These are phyloP conservation scores for Hydroisotoma schaefferi DNA, from an alignment of 2,888 invertebrate species.

Conservation along the genomic window DNA sequence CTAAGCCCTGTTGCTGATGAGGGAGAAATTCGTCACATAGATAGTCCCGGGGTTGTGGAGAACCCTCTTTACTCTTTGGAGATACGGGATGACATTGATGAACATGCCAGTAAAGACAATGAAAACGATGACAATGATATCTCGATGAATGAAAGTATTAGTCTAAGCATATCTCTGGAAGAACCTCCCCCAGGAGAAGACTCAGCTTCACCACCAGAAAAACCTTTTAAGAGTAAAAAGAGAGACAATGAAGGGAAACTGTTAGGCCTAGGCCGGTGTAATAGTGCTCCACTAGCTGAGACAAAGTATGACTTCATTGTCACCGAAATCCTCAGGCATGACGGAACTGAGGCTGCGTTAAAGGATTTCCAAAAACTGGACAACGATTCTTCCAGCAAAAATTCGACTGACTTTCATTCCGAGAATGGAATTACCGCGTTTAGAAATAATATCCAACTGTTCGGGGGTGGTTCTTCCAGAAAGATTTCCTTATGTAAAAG, in stretches of 20 bases:
- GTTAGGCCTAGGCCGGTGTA: conserved; percentile 40
- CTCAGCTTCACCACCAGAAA: neutral
- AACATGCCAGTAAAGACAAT: conserved; percentile 16
- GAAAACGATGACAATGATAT: conserved; percentile 28
- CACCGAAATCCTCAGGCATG: conserved; percentile 9
- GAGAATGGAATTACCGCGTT: neutral
- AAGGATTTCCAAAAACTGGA: neutral
- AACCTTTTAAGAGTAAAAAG: neutral
- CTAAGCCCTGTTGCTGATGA: conserved; percentile 27
- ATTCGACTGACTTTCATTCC: neutral
- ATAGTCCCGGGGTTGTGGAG: conserved; percentile 40
- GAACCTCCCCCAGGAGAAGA: conserved; percentile 18
- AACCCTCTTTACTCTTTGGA: conserved; percentile 43
- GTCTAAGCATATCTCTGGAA: conserved; percentile 35
- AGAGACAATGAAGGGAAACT: conserved; percentile 6
- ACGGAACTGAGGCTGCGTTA: neutral
- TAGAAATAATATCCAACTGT: neutral
- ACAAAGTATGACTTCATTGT: conserved; percentile 33
- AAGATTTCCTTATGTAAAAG: conserved; percentile 42
- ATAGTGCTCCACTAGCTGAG: conserved; percentile 42
- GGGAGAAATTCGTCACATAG: conserved; percentile 46
- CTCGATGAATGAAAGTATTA: conserved; percentile 40
- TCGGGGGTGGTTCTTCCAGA: neutral
- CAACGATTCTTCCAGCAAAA: neutral
- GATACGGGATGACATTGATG: conserved; percentile 2